Base-by-base conservation (phyloP, 2,888 invertebrate genomes). In the Atethmia centrago region DNA sequence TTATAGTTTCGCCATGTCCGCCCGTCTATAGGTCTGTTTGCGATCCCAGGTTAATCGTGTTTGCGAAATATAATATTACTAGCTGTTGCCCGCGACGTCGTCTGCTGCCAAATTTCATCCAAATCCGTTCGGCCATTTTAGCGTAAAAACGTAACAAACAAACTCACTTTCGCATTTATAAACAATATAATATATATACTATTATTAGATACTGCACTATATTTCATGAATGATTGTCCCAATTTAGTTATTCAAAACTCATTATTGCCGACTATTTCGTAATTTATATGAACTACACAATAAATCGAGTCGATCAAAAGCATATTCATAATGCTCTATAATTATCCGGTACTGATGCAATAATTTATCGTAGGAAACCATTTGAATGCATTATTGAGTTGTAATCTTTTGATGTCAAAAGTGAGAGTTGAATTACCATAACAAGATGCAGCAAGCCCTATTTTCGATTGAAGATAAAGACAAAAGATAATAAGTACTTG, bases 271-370 rank as follows among this genome's bases (percentile, higher is more conserved):
- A 61, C 16, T 76, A 74, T 87, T 85, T 80, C 77, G 56, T 69
- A 63, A 86, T 65, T 25, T 21, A 36, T 51, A 25, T 67, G 40
- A 21, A 70, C 42, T 49, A 74, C 47, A 85, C 73, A 83, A 79
- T 80, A 55, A 77, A 72, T 67, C 59, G 70, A 74, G 58, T 74
- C 73, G 76, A 86, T 85, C 79, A 79, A 72, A 69, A 71, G 65
- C 56, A 65, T 62, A 82, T 71, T 68, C 51, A 59, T 71, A 83
- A 74, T 80, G 63, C 55, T 49, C 25, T 62, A 63, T 77, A 74
- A 85, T 81, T 78, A 87, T 77, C 45, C 56, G 28, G 45, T 71
- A 62, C 58, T 87, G 77, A 70, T 74, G 83, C 83, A 87, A 83
- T 71, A 40, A 66, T 68, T 66, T 58, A 70, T 19, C n/a, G 59